Percentiles rank a stretch among this genome's conserved stretches.
phyloP scores from a whole-genome alignment of 2,797 vertebrate species.

The Acipenser ruthenus region DNA sequence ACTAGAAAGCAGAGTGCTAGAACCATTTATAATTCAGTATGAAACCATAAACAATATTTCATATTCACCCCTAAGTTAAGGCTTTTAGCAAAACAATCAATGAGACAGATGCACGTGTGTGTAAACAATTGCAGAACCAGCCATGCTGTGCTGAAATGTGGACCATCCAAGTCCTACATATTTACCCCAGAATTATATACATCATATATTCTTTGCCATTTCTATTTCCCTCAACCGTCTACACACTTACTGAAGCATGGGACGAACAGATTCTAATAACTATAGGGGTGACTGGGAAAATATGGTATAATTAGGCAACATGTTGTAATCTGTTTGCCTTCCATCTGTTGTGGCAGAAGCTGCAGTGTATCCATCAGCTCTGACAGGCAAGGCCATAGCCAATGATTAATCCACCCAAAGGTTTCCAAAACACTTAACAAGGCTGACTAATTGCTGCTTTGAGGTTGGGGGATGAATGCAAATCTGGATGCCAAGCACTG shows the following conservation, averaged over 20 bases:
- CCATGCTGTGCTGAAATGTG: neutral
- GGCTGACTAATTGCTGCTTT: neutral
- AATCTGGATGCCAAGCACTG: too few relatives aligned
- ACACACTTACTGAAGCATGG: conserved; percentile 4
- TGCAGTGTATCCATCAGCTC: neutral
- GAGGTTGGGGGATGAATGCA: neutral
- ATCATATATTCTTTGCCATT: neutral
- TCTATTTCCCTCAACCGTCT: neutral
- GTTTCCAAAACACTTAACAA: neutral
- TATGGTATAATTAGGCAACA: conserved; percentile 9
- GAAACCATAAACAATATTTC: too few relatives aligned
- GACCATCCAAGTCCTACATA: neutral
- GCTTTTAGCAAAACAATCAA: too few relatives aligned
- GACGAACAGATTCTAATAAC: neutral
- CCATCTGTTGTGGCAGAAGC: conserved; percentile 10
- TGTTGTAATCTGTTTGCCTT: conserved; percentile 8
- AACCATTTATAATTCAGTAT: too few relatives aligned
- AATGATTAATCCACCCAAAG: neutral
- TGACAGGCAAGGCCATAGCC: conserved; percentile 4
- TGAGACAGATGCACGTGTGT: too few relatives aligned
- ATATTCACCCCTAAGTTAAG: too few relatives aligned
- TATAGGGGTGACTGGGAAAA: conserved; percentile 4
- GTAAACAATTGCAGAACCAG: too few relatives aligned
- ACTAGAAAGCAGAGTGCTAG: too few relatives aligned
- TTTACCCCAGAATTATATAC: neutral